Conservation (phyloP, 2,888 invertebrate genomes). For the Troilus luridus region DNA sequence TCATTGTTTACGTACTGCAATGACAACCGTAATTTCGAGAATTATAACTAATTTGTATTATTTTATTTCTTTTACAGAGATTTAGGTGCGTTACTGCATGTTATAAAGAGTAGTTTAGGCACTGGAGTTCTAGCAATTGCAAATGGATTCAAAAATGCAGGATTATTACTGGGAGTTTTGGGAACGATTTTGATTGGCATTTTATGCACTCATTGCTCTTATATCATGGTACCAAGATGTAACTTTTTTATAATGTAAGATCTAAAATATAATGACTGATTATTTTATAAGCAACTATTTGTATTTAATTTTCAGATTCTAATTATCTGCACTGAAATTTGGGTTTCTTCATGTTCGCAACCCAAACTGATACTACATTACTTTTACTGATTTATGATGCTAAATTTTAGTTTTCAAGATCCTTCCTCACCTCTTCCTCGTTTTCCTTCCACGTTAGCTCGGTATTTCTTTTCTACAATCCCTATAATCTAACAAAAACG, state of each 20-base stretch:
- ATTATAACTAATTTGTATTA: not conserved
- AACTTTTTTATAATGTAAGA: not conserved
- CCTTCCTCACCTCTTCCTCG: too few relatives aligned
- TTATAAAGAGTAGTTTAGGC: constrained; percentile 77
- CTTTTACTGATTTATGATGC: too few relatives aligned
- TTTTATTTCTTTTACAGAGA: constrained; percentile 68
- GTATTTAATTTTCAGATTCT: too few relatives aligned
- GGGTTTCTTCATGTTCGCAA: too few relatives aligned
- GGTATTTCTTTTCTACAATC: too few relatives aligned
- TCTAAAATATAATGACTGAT: too few relatives aligned
- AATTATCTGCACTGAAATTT: too few relatives aligned
- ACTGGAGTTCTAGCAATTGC: constrained; percentile 83
- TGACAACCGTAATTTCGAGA: not conserved
- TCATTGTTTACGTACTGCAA: not conserved
- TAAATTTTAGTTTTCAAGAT: too few relatives aligned
- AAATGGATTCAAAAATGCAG: constrained; percentile 78
- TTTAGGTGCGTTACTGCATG: constrained; percentile 72
- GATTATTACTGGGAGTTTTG: constrained; percentile 77
- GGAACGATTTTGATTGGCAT: constrained; percentile 68
- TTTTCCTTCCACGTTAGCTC: too few relatives aligned
- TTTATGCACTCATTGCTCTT: constrained; percentile 65
- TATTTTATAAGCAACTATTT: too few relatives aligned
- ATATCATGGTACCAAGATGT: constrained; percentile 63
- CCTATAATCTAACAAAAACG: too few relatives aligned
- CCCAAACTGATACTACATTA: too few relatives aligned